Base-by-base conservation (phyloP, 2,797 vertebrate genomes). In the Coccyzus lansbergi region DNA sequence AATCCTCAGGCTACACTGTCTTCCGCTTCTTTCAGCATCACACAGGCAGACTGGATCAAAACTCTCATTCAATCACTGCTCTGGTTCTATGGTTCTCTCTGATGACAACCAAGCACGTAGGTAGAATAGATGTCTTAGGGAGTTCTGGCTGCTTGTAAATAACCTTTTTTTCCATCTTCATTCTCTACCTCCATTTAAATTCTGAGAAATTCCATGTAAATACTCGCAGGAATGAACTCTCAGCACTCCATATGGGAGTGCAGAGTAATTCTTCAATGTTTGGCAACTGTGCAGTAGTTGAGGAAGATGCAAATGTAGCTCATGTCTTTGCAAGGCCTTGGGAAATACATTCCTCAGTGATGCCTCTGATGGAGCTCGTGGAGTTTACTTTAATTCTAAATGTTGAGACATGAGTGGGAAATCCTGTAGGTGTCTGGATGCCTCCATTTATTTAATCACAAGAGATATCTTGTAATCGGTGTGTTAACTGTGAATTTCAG, bases 321-420 rank as follows among this genome's bases (percentile, higher is more conserved):
- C 11, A 1, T 56, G 40, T 21, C 36, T 86, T 64, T 0, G 0
- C 8, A 46, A 34, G 20, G 4, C 0, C 53, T 64, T 76, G 49
- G 52, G 71, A 80, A 83, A 70, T 28, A 34, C 49, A 60, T 78
- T 88, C 76, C 21, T 90, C 63, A 74, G 60, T 60, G 49, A 78
- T 40, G 33, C 58, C 72, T 86, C 83, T 77, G 76, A 90, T 0
- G 0, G 53, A 90, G 49, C 31, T 52, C 40, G 52, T 70, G 56
- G 24, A 24, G 12, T 12, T 29, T 86, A 64, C 28, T 74, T 31
- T 49, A 90, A 89, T 88, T 88, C 60, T 62, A 94, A 49, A 40
- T 64, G 53, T 83, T 90, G 72, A 94, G 76, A 95, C 24, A 68
- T 2, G 20, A 88, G 44, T 34, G 86, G 49, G 29, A 90, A 94